phyloP scores from a whole-genome alignment of 2,888 invertebrate species.

The Heteromyza rotundicornis region DNA sequence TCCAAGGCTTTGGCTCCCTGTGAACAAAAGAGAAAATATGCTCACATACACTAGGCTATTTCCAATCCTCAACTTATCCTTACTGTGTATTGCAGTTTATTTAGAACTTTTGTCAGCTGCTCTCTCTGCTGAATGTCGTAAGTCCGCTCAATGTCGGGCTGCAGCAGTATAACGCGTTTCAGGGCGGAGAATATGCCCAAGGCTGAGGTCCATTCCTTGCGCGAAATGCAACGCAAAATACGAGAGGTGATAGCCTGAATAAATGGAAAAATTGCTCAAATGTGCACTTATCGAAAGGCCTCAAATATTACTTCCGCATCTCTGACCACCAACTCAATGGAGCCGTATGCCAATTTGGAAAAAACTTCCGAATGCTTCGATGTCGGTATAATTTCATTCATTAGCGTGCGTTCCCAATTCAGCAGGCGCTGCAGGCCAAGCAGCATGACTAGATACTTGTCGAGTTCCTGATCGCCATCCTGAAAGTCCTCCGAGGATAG shows the following conservation, averaged over 20 bases:
- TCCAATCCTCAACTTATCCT: too few species aligned
- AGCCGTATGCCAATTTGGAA: conserved; percentile 81
- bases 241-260: conserved; percentile 74
- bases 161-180: conserved; percentile 76
- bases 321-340: conserved; percentile 82
- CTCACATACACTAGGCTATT: conserved; percentile 38
- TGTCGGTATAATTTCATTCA: conserved; percentile 83
- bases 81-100: conserved; percentile 78
- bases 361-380: conserved; percentile 84
- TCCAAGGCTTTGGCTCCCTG: conserved; percentile 89
- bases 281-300: not conserved
- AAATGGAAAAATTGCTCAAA: not conserved
- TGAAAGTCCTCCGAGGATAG: conserved; percentile 57
- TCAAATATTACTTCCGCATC: conserved; percentile 76
- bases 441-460: conserved; percentile 81
- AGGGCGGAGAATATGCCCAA: conserved; percentile 82
- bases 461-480: conserved; percentile 80
- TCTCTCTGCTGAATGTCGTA: conserved; percentile 73
- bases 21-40: conserved; percentile 14
- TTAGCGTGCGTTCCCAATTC: conserved; percentile 83
- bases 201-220: conserved; percentile 81
- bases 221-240: conserved; percentile 76
- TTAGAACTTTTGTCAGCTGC: conserved; percentile 76
- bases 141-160: conserved; percentile 81
- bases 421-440: conserved; percentile 84